These are phyloP conservation scores for Fratercula arctica DNA, from an alignment of 2,797 vertebrate genomes.

Conservation along the genomic window DNA sequence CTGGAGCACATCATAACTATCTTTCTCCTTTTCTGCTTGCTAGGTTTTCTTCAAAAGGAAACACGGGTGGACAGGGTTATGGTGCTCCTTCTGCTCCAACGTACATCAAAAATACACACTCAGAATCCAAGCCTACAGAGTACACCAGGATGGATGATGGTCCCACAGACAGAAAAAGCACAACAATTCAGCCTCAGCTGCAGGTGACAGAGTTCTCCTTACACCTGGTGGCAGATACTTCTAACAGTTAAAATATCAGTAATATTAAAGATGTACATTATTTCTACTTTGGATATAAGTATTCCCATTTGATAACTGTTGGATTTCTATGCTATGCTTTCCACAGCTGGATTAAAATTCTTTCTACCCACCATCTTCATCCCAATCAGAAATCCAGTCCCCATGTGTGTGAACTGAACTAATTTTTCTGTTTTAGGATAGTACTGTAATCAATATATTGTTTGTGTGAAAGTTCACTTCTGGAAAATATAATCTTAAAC, in stretches of 20 bases:
- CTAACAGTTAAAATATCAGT: not conserved
- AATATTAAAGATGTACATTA: not conserved
- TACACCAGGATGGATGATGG: not conserved
- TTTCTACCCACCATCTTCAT: not conserved
- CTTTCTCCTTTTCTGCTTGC: not conserved
- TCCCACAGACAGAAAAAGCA: not conserved
- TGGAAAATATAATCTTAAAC: not conserved
- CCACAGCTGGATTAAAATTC: not conserved
- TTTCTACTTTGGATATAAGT: not conserved
- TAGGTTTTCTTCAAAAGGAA: not conserved
- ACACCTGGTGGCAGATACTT: not conserved
- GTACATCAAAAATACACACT: not conserved
- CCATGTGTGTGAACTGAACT: not conserved
- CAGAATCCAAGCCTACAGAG: not conserved
- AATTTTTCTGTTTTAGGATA: not conserved
- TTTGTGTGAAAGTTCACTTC: not conserved
- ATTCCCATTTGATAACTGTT: not conserved
- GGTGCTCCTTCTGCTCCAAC: not conserved
- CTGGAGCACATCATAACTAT: not conserved
- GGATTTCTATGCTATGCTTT: not conserved
- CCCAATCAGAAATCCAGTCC: not conserved
- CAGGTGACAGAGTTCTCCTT: not conserved
- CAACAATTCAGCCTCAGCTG: not conserved
- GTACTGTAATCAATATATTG: not conserved
- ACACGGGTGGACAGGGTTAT: not conserved